Evolutionary conservation across 2,113 vertebrate species (phyloP).

Genomic region (Aegithalos caudatus): DNA sequence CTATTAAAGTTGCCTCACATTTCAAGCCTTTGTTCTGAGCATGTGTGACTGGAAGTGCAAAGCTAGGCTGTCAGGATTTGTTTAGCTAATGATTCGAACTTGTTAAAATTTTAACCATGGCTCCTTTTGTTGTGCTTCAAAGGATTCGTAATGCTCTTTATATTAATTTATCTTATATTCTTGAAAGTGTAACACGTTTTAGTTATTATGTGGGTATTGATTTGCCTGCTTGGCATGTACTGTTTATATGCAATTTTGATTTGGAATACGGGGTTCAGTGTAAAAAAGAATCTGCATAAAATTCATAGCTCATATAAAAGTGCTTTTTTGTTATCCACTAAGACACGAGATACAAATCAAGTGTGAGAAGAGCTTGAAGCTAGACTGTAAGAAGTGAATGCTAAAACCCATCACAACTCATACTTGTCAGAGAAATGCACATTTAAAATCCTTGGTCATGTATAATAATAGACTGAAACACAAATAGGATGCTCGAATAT

Average conservation of each 20-base stretch:
- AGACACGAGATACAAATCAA: neutral
- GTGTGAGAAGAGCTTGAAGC: constrained; percentile 37
- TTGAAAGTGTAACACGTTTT: neutral
- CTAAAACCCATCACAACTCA: constrained; percentile 7
- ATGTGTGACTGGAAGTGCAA: constrained; percentile 67
- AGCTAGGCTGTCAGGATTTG: constrained; percentile 67
- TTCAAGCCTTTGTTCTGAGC: constrained; percentile 66
- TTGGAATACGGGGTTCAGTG: neutral
- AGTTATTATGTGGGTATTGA: constrained; percentile 7
- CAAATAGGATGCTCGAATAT: neutral
- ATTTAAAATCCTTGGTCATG: neutral
- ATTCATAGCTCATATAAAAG: neutral
- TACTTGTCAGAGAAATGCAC: neutral
- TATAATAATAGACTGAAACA: constrained; percentile 16
- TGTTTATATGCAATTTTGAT: neutral
- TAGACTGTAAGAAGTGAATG: constrained; percentile 12
- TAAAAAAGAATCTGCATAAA: neutral
- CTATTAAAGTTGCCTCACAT: constrained; percentile 61
- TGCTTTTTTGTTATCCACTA: neutral
- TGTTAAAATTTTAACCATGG: constrained; percentile 74
- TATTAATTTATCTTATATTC: constrained; percentile 58
- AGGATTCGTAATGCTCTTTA: constrained; percentile 44
- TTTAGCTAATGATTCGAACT: constrained; percentile 73
- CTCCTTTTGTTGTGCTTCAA: constrained; percentile 70
- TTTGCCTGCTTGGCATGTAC: neutral